Evolutionary conservation across 2,797 vertebrate species (phyloP).

Genomic region (Sebastes iracundus): DNA sequence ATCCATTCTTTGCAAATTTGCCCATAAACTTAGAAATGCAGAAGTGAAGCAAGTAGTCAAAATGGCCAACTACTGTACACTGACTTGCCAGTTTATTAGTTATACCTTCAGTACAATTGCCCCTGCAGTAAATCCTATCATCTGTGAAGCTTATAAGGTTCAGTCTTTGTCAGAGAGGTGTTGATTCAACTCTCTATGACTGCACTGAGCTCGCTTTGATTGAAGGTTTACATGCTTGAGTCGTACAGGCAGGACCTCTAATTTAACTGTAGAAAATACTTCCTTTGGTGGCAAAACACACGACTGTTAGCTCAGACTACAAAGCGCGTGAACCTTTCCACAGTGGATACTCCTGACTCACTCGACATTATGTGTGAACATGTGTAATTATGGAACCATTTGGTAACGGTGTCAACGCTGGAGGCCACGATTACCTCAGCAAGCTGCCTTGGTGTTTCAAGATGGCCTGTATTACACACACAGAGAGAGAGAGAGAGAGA

Average conservation of each 20-base stretch:
- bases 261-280: constrained; percentile 5
- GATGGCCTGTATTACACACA: constrained; percentile 38
- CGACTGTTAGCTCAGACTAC: constrained; percentile 7
- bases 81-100: neutral
- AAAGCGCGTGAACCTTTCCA: constrained; percentile 15
- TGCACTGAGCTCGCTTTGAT: neutral
- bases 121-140: neutral
- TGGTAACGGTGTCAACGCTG: constrained; percentile 35
- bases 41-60: neutral
- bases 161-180: neutral
- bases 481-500: too few relatives aligned
- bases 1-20: neutral
- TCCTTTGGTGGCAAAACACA: neutral
- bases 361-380: constrained; percentile 38
- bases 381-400: constrained; percentile 60
- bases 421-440: constrained; percentile 65
- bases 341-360: constrained; percentile 45
- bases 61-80: neutral
- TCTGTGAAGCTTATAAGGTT: neutral
- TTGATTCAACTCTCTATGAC: neutral
- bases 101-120: neutral
- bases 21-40: neutral
- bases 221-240: neutral
- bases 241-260: neutral
- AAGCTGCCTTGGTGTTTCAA: constrained; percentile 48